Evolutionary conservation across 2,797 vertebrate species (phyloP), one percentile per base, ranked within the genome.

Genomic region (Chaetophractus vellerosus): DNA sequence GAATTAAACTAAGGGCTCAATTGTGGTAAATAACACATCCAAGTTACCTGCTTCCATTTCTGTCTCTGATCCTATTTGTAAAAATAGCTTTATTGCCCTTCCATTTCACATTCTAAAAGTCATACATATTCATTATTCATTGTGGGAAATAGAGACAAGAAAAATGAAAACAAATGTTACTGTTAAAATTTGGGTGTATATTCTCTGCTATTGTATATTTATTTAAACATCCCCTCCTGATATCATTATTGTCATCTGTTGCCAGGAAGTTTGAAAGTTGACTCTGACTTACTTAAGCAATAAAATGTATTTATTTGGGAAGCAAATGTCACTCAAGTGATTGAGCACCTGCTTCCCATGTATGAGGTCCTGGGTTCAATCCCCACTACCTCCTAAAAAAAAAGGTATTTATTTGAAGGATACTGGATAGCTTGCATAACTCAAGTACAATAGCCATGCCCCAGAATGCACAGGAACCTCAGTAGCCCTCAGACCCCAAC

Each of bases 221-320:
- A 52, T 52, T 14, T 52, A 52, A 52, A 52, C 26, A 21, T 14
- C 15, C 26, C 41, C 24, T 6, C 15, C 9, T 6, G 75, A 93
- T 16, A 82, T 61, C 52, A 31, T 81, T 91, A 26, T 33, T 87
- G 21, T 57, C 74, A 82, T 75, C 86, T 69, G 14, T 38, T 91
- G 38, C n/a, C 88, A 91, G 38, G 50, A 69, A 90, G 45, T n/a
- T n/a, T n/a, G 48, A 82, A 93, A 86, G 79, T 57, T 52, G 80
- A 86, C 57, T 88, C n/a, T 68, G 64, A 19, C 57, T 45, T 61
- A 69, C 9, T 45, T 71, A 88, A 90, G 63, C 31, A 63, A 50
- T 48, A 52, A 61, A 45, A 45, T 45, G 45, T 45, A 45, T 45
- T 45, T 45, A 45, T 45, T 45, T 45, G 45, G 45, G 45, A 45